These are phyloP conservation scores for Eulemur coronatus DNA, from an alignment of 2,797 vertebrate species.

Conservation along the genomic window DNA sequence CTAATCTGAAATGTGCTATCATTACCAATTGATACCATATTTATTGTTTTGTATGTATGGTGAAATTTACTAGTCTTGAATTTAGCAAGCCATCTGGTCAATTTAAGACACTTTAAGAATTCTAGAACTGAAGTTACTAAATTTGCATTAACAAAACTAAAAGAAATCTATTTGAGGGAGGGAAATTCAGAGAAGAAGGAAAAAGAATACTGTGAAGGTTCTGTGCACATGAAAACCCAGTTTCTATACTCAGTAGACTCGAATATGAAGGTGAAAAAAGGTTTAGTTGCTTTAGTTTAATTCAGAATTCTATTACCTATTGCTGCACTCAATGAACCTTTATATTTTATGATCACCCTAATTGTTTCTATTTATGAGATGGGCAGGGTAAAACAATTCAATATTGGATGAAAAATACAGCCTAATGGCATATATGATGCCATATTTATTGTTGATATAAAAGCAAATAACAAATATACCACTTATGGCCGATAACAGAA, in stretches of 20 bases:
- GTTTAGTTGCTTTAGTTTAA: conserved; percentile 33
- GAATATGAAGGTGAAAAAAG: not conserved
- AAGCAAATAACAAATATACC: not conserved
- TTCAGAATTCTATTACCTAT: conserved; percentile 1
- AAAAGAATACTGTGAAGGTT: not conserved
- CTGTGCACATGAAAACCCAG: not conserved
- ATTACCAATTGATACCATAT: conserved; percentile 32
- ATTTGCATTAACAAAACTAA: conserved; percentile 51
- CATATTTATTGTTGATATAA: conserved; percentile 41
- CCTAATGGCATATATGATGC: not conserved
- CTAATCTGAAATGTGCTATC: conserved; percentile 61
- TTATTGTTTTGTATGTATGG: conserved; percentile 72
- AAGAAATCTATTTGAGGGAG: conserved; percentile 56
- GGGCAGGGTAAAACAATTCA: not conserved
- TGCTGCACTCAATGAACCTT: conserved; percentile 1
- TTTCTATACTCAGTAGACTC: not conserved
- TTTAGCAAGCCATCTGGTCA: conserved; percentile 67
- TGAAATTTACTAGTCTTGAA: conserved; percentile 74
- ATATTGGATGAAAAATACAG: conserved; percentile 26
- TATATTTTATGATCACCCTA: conserved; percentile 32
- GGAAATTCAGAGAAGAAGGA: not conserved
- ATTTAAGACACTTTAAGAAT: conserved; percentile 48
- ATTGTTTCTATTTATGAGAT: conserved; percentile 41
- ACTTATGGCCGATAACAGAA: not conserved
- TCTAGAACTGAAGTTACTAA: conserved; percentile 24